Conservation (phyloP, 2,797 vertebrate species). For the Eulemur albifrons region DNA sequence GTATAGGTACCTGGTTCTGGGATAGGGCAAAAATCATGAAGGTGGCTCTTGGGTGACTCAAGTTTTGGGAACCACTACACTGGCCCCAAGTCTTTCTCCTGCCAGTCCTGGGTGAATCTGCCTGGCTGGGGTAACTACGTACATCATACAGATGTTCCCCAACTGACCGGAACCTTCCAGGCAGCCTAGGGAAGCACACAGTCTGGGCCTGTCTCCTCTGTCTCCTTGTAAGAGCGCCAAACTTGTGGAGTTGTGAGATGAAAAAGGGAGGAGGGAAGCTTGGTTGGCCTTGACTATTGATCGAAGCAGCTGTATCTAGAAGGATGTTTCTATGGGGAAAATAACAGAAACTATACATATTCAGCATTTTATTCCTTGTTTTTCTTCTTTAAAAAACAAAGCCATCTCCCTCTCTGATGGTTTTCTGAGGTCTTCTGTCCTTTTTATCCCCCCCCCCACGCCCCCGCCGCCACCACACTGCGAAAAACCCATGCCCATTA, state of each 20-base stretch:
- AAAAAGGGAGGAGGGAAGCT: neutral
- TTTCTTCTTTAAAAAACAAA: slow-evolving; percentile 6
- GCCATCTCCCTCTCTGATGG: neutral
- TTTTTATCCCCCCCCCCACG: neutral
- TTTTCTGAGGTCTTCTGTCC: neutral
- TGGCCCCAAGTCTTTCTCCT: neutral
- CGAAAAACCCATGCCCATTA: neutral
- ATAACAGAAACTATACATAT: neutral
- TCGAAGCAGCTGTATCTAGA: neutral
- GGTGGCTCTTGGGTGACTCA: neutral
- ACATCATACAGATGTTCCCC: neutral
- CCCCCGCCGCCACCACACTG: rapidly evolving
- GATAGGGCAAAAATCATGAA: neutral
- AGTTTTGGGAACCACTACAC: neutral
- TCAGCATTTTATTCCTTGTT: neutral
- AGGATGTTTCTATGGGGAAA: neutral
- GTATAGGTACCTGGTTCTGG: neutral
- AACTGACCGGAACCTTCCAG: neutral
- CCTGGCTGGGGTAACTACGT: neutral
- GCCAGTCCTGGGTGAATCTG: neutral
- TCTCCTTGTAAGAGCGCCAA: neutral
- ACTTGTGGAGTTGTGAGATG: neutral
- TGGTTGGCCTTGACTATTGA: neutral
- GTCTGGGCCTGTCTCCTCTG: neutral
- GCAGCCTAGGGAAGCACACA: neutral